A percentile compares a stretch with the other conserved stretches of the same genome.
These are phyloP conservation scores for Ianthella basta DNA, from an alignment of 37 sponge, comb jelly and placozoan species.

Conservation along the genomic window DNA sequence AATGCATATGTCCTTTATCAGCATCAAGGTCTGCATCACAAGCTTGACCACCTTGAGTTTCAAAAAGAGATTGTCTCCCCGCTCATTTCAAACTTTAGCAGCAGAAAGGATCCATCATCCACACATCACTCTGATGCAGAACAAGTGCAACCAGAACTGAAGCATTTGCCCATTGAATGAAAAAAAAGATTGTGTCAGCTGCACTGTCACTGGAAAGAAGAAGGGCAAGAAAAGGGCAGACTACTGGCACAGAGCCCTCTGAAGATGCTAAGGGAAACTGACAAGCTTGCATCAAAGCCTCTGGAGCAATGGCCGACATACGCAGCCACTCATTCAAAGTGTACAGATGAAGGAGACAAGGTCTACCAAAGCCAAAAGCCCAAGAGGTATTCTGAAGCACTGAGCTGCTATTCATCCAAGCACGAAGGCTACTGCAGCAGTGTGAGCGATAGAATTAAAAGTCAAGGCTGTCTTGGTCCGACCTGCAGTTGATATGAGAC, in stretches of 20 bases:
- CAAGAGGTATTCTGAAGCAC: conserved; percentile 29
- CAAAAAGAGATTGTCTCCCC: too few relatives aligned
- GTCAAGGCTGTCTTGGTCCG: conserved; percentile 34
- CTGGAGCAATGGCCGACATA: conserved; percentile 31
- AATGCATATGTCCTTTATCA: conserved; percentile 48
- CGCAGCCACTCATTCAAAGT: conserved; percentile 24
- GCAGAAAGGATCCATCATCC: too few relatives aligned
- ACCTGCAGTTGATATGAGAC: conserved; percentile 24
- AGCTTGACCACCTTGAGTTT: too few relatives aligned
- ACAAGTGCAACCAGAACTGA: too few relatives aligned
- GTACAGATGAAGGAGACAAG: conserved; percentile 21
- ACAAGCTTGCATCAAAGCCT: conserved; percentile 33
- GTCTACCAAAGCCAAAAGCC: conserved; percentile 21
- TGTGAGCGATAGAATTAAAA: background rate
- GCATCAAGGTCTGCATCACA: too few relatives aligned
- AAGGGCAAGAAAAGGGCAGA: too few relatives aligned
- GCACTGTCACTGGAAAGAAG: too few relatives aligned
- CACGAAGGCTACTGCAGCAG: conserved; percentile 1
- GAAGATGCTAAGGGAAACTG: conserved; percentile 3
- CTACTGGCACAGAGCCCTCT: too few relatives aligned
- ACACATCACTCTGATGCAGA: too few relatives aligned
- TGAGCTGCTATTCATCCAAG: conserved; percentile 23
- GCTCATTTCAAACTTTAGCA: too few relatives aligned
- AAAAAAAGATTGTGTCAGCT: too few relatives aligned
- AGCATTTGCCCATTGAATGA: too few relatives aligned